phyloP scores from a whole-genome alignment of 1,140 invertebrate genomes.

The Zophobas morio region DNA sequence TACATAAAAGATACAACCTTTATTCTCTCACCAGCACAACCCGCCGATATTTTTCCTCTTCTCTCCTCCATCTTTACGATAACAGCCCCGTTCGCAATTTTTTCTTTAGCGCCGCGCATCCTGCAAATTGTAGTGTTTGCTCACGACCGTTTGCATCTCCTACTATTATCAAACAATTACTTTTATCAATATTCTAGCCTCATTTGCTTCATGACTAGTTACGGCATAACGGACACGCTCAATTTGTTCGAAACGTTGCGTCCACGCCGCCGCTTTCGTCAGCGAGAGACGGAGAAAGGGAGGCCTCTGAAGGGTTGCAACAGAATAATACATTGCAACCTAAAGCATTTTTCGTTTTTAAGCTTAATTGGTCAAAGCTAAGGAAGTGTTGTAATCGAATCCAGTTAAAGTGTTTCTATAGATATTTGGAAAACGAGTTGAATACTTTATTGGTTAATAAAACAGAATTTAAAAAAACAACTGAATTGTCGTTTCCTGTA shows the following conservation, averaged over 20 bases:
- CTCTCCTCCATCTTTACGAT: conserved; percentile 15
- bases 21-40: not conserved
- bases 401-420: too few species aligned
- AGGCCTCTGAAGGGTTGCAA: not conserved
- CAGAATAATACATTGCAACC: too few species aligned
- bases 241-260: conserved; percentile 44
- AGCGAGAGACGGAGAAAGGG: not conserved
- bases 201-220: conserved; percentile 56
- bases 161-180: conserved; percentile 60
- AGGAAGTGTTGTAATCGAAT: too few species aligned
- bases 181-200: conserved; percentile 59
- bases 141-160: conserved; percentile 54
- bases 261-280: conserved; percentile 17
- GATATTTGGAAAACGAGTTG: too few species aligned
- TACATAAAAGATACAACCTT: conserved; percentile 12
- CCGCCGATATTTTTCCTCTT: conserved; percentile 16
- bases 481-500: too few species aligned
- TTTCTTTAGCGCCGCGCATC: conserved; percentile 37
- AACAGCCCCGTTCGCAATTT: conserved; percentile 30
- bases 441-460: too few species aligned
- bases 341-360: too few species aligned
- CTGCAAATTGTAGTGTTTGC: conserved; percentile 54
- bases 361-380: too few species aligned
- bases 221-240: conserved; percentile 48
- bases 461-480: too few species aligned